Percentiles rank a stretch among this genome's conserved stretches.
Evolutionary conservation across 2,113 vertebrate species (phyloP).

Genomic region (Pelobates fuscus): DNA sequence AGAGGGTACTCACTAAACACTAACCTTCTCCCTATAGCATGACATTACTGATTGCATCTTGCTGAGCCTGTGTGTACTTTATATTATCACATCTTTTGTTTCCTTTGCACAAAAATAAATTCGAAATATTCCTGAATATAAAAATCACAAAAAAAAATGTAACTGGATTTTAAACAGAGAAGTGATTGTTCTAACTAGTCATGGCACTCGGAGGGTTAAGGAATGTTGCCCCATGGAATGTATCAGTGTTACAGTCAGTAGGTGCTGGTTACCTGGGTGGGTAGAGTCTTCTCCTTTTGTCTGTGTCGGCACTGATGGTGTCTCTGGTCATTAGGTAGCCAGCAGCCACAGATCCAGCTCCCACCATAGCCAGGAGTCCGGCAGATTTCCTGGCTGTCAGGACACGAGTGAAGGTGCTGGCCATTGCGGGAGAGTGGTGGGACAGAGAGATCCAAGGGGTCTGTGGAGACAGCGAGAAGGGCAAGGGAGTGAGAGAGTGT

Average conservation of each 20-base stretch:
- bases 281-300: conserved; percentile 78
- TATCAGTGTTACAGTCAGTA: not conserved
- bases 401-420: conserved; percentile 81
- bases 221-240: not conserved
- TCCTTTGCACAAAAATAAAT: no score
- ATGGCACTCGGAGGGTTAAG: not conserved
- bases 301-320: conserved; percentile 69
- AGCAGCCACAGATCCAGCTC: conserved; percentile 82
- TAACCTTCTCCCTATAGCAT: no score
- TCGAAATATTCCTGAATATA: no score
- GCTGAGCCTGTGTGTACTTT: no score
- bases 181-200: no score
- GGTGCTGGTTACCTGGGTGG: conserved; percentile 79
- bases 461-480: conserved; percentile 27
- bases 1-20: no score
- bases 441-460: conserved; percentile 27
- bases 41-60: no score
- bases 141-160: no score
- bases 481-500: not conserved
- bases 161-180: no score
- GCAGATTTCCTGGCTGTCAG: conserved; percentile 73
- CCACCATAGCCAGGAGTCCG: conserved; percentile 80
- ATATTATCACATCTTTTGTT: no score
- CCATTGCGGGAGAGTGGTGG: conserved; percentile 68
- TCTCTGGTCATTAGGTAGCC: conserved; percentile 81